phyloP scores from a whole-genome alignment of 2,888 invertebrate species.

The Dorcus hopei region DNA sequence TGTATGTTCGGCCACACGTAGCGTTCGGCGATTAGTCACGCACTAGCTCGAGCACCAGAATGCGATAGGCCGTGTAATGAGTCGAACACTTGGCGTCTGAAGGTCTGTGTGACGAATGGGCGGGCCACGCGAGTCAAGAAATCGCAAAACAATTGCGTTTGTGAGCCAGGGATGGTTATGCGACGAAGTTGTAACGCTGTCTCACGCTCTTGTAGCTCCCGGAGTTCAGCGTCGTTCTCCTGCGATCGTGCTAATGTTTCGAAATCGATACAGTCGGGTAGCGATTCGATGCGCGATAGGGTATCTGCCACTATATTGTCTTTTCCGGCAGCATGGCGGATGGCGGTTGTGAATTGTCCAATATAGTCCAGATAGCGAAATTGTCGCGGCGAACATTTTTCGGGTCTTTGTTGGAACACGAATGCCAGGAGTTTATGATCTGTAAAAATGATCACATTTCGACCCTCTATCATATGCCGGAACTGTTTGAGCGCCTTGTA shows the following conservation, averaged over 20 bases:
- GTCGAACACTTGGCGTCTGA: background rate
- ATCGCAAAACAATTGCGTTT: constrained; percentile 3
- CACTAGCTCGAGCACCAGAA: constrained; percentile 8
- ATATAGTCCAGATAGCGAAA: constrained; percentile 20
- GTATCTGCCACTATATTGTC: constrained; percentile 18
- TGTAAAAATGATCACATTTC: constrained; percentile 16
- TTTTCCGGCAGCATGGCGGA: constrained; percentile 13
- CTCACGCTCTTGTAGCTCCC: too few species aligned
- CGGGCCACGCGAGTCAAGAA: background rate
- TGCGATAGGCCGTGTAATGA: constrained; percentile 1
- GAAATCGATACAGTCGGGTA: background rate
- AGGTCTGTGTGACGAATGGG: background rate
- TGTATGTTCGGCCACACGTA: constrained; percentile 15
- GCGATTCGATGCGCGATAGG: constrained; percentile 1
- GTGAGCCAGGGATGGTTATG: too few species aligned
- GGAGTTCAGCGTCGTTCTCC: too few species aligned
- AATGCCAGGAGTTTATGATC: constrained; percentile 18
- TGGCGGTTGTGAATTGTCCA: constrained; percentile 17
- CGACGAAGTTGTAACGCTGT: too few species aligned
- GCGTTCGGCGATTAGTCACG: background rate
- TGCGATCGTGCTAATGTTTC: background rate
- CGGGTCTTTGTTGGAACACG: constrained; percentile 9
- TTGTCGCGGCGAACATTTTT: constrained; percentile 16
- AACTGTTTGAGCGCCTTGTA: constrained; percentile 20
- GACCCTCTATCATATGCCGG: constrained; percentile 14